Evolutionary conservation across 2,113 vertebrate species (phyloP), one percentile per base, ranked within the genome.

Genomic region (Lasiurus cinereus): DNA sequence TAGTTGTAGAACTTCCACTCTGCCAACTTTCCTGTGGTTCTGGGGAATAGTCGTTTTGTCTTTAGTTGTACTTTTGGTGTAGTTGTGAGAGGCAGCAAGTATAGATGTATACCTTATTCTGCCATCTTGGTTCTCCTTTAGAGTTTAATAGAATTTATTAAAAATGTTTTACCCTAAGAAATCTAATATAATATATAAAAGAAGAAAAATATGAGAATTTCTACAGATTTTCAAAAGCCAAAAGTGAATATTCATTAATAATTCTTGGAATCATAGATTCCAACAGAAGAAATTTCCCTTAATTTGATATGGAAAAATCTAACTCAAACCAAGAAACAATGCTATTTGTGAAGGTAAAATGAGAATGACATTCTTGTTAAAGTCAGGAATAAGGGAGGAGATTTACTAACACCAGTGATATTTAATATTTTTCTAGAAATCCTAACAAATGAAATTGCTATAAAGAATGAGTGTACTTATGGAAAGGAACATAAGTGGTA

Each of bases 291-390:
- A 67, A 64, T 73, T 69, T 95, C 59, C 24, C 18, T 84, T 82
- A 90, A 83, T 90, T 93, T 88, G 10, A n/a, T 77, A 72, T 29
- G 10, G 62, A 83, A 93, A 93, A 95, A 83, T 29, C n/a, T 54
- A 94, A 78, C 56, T 88, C 6, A 87, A 87, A 79, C 33, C 36
- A 95, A 93, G 83, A 85, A 54, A 88, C 48, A 92, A 66, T 43
- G 15, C 6, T 59, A 67, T 39, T 91, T 73, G 12, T 84, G 50
- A 78, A 48, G 27, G 11, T 56, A 67, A 72, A 64, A 73, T 78
- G 13, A 56, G 21, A 90, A 78, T 67, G 31, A 0, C 46, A 78
- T 93, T 95, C 36, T 89, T 93, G 52, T 27, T 88, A 89, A 54
- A 54, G 11, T 69, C 29, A 83, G 12, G 13, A 94, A 69, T 14